Conservation (phyloP, 2,113 vertebrate species). For the Neomonachus schauinslandi region DNA sequence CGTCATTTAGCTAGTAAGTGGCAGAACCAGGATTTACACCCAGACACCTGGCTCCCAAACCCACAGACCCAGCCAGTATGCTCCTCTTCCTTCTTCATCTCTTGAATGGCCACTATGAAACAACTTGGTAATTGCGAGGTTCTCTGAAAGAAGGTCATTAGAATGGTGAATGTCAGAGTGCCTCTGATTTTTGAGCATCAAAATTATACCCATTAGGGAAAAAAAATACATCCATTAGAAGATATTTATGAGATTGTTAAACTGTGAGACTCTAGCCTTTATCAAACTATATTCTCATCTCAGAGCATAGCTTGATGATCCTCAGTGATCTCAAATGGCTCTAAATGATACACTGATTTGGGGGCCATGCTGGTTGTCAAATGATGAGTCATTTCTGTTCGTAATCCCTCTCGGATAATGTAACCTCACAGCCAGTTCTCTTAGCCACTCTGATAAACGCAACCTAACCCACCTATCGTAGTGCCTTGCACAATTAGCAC, state of each 20-base stretch:
- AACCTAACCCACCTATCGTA: neutral
- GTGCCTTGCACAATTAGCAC: neutral
- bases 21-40: neutral
- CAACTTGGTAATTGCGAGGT: neutral
- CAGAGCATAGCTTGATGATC: neutral
- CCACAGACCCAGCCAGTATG: neutral
- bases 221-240: neutral
- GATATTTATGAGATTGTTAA: neutral
- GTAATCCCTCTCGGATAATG: neutral
- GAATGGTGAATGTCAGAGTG: neutral
- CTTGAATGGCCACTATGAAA: constrained; percentile 32
- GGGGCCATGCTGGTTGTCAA: neutral
- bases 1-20: constrained; percentile 8
- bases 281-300: neutral
- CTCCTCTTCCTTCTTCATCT: neutral
- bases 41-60: constrained; percentile 8
- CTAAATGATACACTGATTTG: neutral
- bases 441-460: neutral
- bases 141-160: neutral
- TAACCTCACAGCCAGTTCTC: neutral
- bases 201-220: neutral
- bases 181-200: constrained; percentile 26
- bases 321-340: neutral
- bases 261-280: neutral
- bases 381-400: neutral